Evolutionary conservation across 2,888 invertebrate species (phyloP), one percentile per base, ranked within the genome.

Genomic region (Callyntrura guangdongensis): DNA sequence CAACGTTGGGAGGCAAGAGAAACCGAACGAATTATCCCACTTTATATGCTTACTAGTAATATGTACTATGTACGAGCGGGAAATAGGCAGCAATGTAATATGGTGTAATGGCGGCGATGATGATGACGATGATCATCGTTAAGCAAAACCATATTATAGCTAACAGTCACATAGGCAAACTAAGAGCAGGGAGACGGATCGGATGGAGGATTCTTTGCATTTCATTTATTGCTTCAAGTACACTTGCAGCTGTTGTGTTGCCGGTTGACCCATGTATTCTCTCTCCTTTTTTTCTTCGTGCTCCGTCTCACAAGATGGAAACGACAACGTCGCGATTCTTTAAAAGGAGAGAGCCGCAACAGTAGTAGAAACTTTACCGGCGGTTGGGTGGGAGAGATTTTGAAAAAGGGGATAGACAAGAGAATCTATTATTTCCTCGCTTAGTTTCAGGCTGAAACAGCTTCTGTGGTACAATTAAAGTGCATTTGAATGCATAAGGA

Each of bases 401-500:
- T 45, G 64, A 64, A 67, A 67, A 83, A 36, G 36, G 82, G 67
- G 83, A 81, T 45, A 81, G 61, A 83, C 83, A 83, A 83, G 67
- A 36, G 53, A 81, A 61, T 61, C 81, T 81, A 81, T 81, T 81
- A 81, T 81, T 81, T 81, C 61, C 45, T 53, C 79, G 56, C 53
- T 61, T 82, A 22, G 61, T 82, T 82, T 82, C n/a, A 8, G 36
- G 20, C 61, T 61, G 17, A 85, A 84, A 67, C 22, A 61, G 49
- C 72, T 47, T 77, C 47, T 27, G 17, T 64, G 61, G 64, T 77
- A 77, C 86, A 87, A 87, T 87, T 87, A 87, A 69, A 81, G 81
- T 87, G 81, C 87, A 87, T 87, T 87, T 79, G 87, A 87, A 87
- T 87, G 87, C 87, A 87, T 79, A 81, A 72, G 85, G 72, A 72